Base-by-base conservation (phyloP, 1,140 invertebrate species). In the Trichonephila clavata region DNA sequence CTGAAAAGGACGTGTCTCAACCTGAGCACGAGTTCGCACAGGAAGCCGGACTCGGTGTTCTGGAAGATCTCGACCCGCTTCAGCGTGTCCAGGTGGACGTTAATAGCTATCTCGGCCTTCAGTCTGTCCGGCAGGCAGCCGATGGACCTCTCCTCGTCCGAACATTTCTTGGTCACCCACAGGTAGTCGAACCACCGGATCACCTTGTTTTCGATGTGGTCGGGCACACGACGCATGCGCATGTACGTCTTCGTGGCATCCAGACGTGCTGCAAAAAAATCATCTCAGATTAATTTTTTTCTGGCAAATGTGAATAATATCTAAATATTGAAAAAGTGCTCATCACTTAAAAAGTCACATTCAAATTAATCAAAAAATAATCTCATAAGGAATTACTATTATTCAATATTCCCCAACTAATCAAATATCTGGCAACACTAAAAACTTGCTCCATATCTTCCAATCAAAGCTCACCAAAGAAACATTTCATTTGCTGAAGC, bases 101-200 rank as follows among this genome's bases (percentile, higher is more conserved):
- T 99, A 96, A 99, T 99, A 94, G 99, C 99, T 95, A 99, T 99
- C 96, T 99, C 99, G 77, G 99, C 99, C 96, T 99, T 99, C 94
- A 99, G 97, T 96, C 99, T 99, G 96, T 99, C 99, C 96, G 98
- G 98, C 95, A 99, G 97, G 96, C 98, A 99, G 95, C 98, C 98
- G 94, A 99, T 98, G 90, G 98, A 98, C 96, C 97, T 98, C 96
- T 99, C 98, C 96, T 99, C 99, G 96, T 99, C 98, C 1, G 98
- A 99, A 95, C 98, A 99, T 96, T 99, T 99, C 96, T 99, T 98
- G 94, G 98, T 99, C 94, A 99, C 97, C 99, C 99, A 99, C 94
- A 99, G 97, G 96, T 99, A 99, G 96, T 99, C 99, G 96, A 99
- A 99, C 99, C 99, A 99, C 96, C 99, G 99, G 96, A 99, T 99